A percentile compares a stretch with the other conserved stretches of the same genome.
phyloP scores from a whole-genome alignment of 2,888 invertebrate species.

The Macrophya alboannulata region DNA sequence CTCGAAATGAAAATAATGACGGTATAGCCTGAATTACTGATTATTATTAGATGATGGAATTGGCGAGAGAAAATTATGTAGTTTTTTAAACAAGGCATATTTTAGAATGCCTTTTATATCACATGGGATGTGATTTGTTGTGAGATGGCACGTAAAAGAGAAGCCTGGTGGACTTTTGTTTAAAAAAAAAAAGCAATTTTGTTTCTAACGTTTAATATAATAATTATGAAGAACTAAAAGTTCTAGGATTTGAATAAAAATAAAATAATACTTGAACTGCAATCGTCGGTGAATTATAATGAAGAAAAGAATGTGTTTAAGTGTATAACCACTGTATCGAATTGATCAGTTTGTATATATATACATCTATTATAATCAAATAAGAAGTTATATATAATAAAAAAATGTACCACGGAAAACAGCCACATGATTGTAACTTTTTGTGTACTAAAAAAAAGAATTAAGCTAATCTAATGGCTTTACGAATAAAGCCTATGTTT shows the following conservation, averaged over 20 bases:
- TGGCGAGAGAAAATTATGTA: not conserved
- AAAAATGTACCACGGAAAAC: conserved; percentile 53
- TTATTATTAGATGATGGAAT: conserved; percentile 13
- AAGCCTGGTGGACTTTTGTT: conserved; percentile 24
- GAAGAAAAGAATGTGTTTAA: conserved; percentile 63
- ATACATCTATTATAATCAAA: conserved; percentile 67
- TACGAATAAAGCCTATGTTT: conserved; percentile 36
- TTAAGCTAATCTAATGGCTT: conserved; percentile 46
- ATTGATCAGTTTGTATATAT: conserved; percentile 73
- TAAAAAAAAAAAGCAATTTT: conserved; percentile 2
- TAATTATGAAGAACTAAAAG: conserved; percentile 4
- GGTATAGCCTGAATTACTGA: not conserved
- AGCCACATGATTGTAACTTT: conserved; percentile 53
- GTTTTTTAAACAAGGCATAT: conserved; percentile 21
- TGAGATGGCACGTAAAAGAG: conserved; percentile 15
- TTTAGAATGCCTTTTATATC: not conserved
- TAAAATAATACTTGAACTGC: conserved; percentile 17
- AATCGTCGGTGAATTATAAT: conserved; percentile 37
- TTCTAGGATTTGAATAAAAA: conserved; percentile 38
- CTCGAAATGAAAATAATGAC: not conserved
- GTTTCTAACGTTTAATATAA: conserved; percentile 8
- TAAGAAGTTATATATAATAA: conserved; percentile 57
- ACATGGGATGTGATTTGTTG: not conserved
- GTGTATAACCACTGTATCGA: conserved; percentile 69
- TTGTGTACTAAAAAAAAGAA: conserved; percentile 51